Percentiles rank a stretch among this genome's conserved stretches.
phyloP scores from a whole-genome alignment of 2,113 vertebrate species.

The Picathartes gymnocephalus region DNA sequence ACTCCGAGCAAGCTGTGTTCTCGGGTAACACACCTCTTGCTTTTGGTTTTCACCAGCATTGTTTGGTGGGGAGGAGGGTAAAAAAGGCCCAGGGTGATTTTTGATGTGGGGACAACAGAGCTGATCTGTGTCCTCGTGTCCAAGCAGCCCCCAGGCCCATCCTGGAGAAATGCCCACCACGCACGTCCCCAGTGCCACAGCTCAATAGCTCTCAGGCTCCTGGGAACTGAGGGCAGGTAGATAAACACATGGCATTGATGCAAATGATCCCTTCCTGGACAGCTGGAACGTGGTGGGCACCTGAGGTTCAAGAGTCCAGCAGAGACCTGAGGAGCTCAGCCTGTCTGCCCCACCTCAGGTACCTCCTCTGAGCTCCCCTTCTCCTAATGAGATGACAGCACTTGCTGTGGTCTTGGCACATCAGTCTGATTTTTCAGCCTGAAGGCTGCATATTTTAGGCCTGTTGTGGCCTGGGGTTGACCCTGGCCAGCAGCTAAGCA shows the following conservation, averaged over 20 bases:
- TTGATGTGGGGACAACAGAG: background rate
- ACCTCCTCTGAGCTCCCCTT: background rate
- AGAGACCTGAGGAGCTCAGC: background rate
- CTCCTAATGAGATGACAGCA: background rate
- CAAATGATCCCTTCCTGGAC: background rate
- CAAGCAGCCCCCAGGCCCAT: background rate
- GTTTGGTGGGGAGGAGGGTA: background rate
- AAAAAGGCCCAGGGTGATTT: background rate
- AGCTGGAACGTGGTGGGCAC: background rate
- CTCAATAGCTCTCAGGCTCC: background rate
- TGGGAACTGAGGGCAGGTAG: background rate
- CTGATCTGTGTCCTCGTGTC: background rate
- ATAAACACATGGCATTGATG: background rate
- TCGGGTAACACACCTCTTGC: background rate
- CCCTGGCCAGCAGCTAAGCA: background rate
- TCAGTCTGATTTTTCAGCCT: background rate
- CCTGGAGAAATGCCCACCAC: background rate
- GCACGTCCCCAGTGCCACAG: fast-evolving
- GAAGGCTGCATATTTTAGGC: background rate
- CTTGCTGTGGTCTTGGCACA: background rate
- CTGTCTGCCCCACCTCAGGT: background rate
- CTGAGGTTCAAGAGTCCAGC: background rate
- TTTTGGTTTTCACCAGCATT: background rate
- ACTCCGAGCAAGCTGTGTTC: background rate
- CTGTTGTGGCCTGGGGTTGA: background rate